These are phyloP conservation scores for Scaptomyza pallida DNA, from an alignment of 1,140 invertebrate genomes.

Conservation along the genomic window DNA sequence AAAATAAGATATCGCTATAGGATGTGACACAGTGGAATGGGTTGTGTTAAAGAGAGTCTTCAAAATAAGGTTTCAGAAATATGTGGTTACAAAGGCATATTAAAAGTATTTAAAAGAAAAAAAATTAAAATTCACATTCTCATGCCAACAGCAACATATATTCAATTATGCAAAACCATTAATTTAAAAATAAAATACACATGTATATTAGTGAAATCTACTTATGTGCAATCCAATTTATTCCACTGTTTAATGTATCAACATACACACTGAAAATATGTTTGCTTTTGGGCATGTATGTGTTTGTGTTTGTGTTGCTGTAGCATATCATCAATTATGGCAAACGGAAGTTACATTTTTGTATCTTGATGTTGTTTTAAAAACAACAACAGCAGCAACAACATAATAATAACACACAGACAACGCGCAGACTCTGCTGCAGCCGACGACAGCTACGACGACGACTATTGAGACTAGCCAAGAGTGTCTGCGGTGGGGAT, in stretches of 20 bases:
- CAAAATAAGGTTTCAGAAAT: no score
- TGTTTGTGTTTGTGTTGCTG: slow-evolving; percentile 17
- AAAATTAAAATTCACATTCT: not conserved
- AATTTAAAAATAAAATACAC: not conserved
- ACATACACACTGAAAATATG: slow-evolving; percentile 2
- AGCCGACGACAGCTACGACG: no score
- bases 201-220: slow-evolving; percentile 16
- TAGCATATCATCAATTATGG: slow-evolving; percentile 76
- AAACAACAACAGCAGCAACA: slow-evolving; percentile 18
- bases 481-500: slow-evolving; percentile 10
- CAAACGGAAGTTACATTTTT: slow-evolving; percentile 69
- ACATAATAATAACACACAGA: not conserved
- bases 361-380: slow-evolving; percentile 67
- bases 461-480: slow-evolving; percentile 39
- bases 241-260: slow-evolving; percentile 7
- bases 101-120: no score
- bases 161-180: not conserved
- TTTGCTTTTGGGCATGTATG: slow-evolving; percentile 20
- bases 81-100: no score
- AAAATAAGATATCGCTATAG: not conserved
- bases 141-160: not conserved
- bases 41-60: no score
- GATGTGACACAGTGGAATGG: slow-evolving; percentile 23
- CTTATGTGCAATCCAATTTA: slow-evolving; percentile 2
- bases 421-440: slow-evolving; percentile 10